Conservation (phyloP, 2,888 invertebrate genomes). For the Epistrophe eligans region DNA sequence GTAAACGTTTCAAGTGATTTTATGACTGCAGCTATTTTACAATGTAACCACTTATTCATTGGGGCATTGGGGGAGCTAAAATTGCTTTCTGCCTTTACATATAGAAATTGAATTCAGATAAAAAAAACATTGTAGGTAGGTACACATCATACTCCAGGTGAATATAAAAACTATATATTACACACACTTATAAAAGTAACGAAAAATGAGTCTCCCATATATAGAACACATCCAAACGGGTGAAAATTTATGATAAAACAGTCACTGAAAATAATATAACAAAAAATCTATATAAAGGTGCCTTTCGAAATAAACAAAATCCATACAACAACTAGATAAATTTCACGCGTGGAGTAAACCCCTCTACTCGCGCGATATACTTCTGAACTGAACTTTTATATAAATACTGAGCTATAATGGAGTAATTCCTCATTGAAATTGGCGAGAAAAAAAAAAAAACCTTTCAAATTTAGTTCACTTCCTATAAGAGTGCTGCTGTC, state of each 20-base stretch:
- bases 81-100: constrained; percentile 18
- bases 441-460: background rate
- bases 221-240: constrained; percentile 21
- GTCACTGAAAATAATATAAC: constrained; percentile 6
- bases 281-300: constrained; percentile 10
- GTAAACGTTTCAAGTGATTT: constrained; percentile 64
- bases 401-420: constrained; percentile 27
- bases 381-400: background rate
- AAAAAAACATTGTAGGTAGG: background rate
- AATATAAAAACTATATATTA: constrained; percentile 41
- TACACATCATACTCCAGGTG: background rate
- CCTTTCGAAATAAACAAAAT: constrained; percentile 56
- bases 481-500: background rate
- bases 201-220: constrained; percentile 3
- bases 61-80: constrained; percentile 13
- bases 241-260: constrained; percentile 47
- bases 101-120: constrained; percentile 12
- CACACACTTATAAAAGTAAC: constrained; percentile 10
- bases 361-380: background rate
- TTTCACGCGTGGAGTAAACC: constrained; percentile 24
- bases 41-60: constrained; percentile 63
- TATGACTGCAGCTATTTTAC: constrained; percentile 69
- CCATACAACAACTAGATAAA: constrained; percentile 48
- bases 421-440: constrained; percentile 7
- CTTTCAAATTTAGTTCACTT: constrained; percentile 27